Base-by-base conservation (phyloP, 2,113 vertebrate species). In the Crotalus helleri region DNA sequence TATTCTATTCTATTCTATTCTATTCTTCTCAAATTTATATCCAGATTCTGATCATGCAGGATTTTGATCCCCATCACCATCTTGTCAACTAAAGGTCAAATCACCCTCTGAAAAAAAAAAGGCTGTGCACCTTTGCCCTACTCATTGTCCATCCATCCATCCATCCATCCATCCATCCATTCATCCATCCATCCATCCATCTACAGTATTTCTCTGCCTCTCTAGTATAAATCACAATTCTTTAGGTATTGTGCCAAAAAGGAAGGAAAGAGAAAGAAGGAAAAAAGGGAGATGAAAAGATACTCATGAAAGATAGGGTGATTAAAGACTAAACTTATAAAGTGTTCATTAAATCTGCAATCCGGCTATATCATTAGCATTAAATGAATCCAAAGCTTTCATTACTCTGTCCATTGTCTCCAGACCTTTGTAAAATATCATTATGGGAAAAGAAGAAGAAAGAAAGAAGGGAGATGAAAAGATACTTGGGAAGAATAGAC, bases 271-370 rank as follows among this genome's bases (percentile, higher is more conserved):
- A 9, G 81, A 12, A 46, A 46, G 29, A 53, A 17, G 10, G 1
- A 90, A 13, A 64, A 44, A 90, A 23, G 5, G 15, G 17, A n/a
- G 11, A 19, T 29, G 59, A 54, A 53, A 44, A 64, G 53, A 26
- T 90, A 13, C 19, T 90, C 29, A n/a, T 51, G 58, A 90, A 81
- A 9, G 49, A 81, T 54, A 46, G 57, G 10, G 8, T 10, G 64
- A 91, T 91, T 33, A 91, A 91, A 54, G 46, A 54, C 49, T n/a
- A 74, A 81, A 53, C 46, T 74, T 81, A 91, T 81, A 91, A 91
- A 91, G 61, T 91, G 54, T 81, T 91, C 61, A 91, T 74, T 54
- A 91, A 91, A 15, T 54, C 19, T 39, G 61, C 61, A 51, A 81
- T 74, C 29, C 17, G 23, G 90, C 26, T 91, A 74, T 91, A 33